Evolutionary conservation across 2,113 vertebrate genomes (phyloP), one percentile per base, ranked within the genome.

Genomic region (Phrynosoma platyrhinos): DNA sequence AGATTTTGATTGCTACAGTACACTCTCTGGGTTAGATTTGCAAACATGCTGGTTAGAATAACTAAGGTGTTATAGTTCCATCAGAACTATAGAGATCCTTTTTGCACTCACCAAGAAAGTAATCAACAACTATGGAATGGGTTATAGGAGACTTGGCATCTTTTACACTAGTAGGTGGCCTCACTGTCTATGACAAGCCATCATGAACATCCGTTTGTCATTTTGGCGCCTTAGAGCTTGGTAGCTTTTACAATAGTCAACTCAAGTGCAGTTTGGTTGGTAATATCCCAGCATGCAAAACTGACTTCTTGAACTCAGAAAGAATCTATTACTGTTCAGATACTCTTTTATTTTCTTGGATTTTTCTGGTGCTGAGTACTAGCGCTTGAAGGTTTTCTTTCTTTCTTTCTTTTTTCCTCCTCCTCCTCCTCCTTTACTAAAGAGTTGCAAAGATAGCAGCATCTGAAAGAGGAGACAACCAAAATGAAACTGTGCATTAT

Each of bases 401-500:
- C 40, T 16, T 27, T 8, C 36, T 18, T 30, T 16, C 13, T 10
- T 27, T 76, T 20, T 36, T 23, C 21, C 21, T 20, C 23, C 18
- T 76, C 36, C 25, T 30, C 68, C 27, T 30, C 68, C 68, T 69
- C 27, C 27, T 27, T 68, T 84, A 86, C 79, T 69, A 40, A 89
- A 89, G 75, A 40, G 79, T 71, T 92, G 53, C 88, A 91, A 83
- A 74, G 82, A 76, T 91, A 68, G 83, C 79, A 62, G 40, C 40
- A 14, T 77, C 87, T 84, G 77, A 93, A 92, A 69, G 71, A 93
- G 83, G 12, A 36, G 75, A 27, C 72, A 6, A 72, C 18, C 72
- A 23, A 80, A 30, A 91, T 89, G 90, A 82, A 92, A 93, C 42
- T 87, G 83, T 53, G 32, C 12, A 21, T 91, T 84, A 91, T 78